Conservation (phyloP, 2,113 vertebrate genomes). For the Onychostruthus taczanowskii region DNA sequence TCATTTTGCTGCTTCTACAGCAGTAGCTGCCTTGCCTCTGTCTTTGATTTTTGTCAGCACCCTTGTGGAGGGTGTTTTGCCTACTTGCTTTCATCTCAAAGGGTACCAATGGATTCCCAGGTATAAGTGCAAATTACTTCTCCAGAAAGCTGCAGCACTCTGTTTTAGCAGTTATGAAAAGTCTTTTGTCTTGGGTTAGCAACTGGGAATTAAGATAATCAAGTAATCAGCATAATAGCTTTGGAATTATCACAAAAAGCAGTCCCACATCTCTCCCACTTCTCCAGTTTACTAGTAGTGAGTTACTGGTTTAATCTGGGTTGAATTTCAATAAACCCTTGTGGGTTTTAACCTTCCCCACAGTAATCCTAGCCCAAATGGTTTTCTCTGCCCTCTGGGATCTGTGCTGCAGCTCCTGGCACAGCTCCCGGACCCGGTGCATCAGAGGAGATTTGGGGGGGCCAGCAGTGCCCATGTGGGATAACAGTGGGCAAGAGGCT, state of each 20-base stretch:
- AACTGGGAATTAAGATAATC: neutral
- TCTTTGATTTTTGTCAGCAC: neutral
- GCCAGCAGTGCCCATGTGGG: fast-evolving
- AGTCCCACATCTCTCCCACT: neutral
- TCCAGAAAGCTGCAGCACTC: conserved; percentile 3
- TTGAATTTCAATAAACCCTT: neutral
- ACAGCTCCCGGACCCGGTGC: neutral
- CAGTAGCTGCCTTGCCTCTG: neutral
- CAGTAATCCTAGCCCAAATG: neutral
- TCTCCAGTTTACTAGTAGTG: neutral
- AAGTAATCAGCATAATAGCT: conserved; percentile 5
- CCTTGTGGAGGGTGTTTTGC: neutral
- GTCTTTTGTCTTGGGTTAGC: conserved; percentile 7
- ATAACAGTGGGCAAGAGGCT: neutral
- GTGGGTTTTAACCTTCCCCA: conserved; percentile 4
- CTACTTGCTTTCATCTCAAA: neutral
- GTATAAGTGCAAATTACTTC: neutral
- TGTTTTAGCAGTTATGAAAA: neutral
- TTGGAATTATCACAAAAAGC: neutral
- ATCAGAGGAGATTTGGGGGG: neutral
- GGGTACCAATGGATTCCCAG: neutral
- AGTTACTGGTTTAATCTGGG: conserved; percentile 16
- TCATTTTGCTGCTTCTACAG: neutral
- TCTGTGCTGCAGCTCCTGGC: neutral
- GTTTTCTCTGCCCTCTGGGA: neutral